Base-by-base conservation (phyloP, 2,113 vertebrate genomes). In the Mohoua ochrocephala region DNA sequence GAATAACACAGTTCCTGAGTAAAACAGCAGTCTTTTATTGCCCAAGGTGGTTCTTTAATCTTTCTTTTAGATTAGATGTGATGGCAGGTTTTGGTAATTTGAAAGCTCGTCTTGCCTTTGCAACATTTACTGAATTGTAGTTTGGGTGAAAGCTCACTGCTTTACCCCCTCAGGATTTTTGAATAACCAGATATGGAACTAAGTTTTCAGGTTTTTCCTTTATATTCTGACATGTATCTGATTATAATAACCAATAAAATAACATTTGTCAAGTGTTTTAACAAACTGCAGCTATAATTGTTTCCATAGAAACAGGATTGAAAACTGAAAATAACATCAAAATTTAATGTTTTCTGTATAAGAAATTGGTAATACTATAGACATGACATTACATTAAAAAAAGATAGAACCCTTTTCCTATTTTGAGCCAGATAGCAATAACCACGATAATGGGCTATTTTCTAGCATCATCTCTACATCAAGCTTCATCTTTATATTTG, bases 301-400 rank as follows among this genome's bases (percentile, higher is more conserved):
- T 95, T 91, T 45, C 93, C 52, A 91, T 88, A 93, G 94, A 85
- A 92, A 95, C 89, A 92, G 64, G 31, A 83, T 39, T 89, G 12
- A 73, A 54, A 87, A 91, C 31, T 17, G 80, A 63, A 92, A 79
- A 91, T 77, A 87, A 77, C 2, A 11, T 39, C 31, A 35, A 74
- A 89, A 49, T 69, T 30, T 39, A 49, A 17, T 45, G n/a, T 49
- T 71, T 79, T 79, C 33, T 71, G 37, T 63, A 75, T 65, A 27
- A 64, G 23, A n/a, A 68, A 79, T 79, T 33, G 30, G 10, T 71
- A 81, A 47, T 64, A 75, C 41, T 70, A 84, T 74, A 68, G 42
- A 79, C 6, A 69, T 31, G n/a, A 60, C 13, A 78, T 31, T 47
- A 31, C 5, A 37, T 56, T 61, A 42, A 52, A 74, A 59, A 31